Conservation (phyloP, 2,797 vertebrate species). For the Garrulus glandarius region DNA sequence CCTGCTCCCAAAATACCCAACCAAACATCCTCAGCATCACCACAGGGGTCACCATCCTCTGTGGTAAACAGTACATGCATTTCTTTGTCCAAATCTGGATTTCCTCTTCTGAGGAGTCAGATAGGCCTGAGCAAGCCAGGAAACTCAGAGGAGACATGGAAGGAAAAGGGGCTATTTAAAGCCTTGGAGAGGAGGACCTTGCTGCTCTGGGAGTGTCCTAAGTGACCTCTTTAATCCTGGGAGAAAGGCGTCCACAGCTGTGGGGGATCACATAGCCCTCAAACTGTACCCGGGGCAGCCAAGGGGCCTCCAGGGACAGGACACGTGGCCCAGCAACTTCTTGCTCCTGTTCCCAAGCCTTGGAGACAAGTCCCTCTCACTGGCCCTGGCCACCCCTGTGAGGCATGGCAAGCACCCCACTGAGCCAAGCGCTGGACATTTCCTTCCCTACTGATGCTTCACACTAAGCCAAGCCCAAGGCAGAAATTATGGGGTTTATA, state of each 20-base stretch:
- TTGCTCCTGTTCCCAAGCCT: background rate
- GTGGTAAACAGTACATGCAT: background rate
- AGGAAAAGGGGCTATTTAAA: constrained; percentile 58
- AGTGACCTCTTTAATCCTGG: constrained; percentile 68
- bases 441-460: background rate
- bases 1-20: background rate
- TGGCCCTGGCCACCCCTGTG: background rate
- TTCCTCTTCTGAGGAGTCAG: background rate
- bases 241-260: constrained; percentile 68
- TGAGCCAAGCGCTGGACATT: background rate
- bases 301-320: constrained; percentile 17
- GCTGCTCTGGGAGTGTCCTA: constrained; percentile 31
- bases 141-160: background rate
- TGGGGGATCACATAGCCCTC: constrained; percentile 61
- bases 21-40: background rate
- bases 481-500: background rate
- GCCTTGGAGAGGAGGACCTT: constrained; percentile 12
- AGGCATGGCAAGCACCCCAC: background rate
- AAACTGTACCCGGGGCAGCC: constrained; percentile 38
- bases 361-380: background rate
- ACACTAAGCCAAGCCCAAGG: background rate
- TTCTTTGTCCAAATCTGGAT: background rate
- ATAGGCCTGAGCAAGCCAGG: background rate
- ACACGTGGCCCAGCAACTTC: background rate
- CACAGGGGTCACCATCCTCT: background rate